A percentile compares a stretch with the other conserved stretches of the same genome.
Evolutionary conservation across 35 echinoderm and acorn worm species (phyloP).

Genomic region (Diadema setosum): DNA sequence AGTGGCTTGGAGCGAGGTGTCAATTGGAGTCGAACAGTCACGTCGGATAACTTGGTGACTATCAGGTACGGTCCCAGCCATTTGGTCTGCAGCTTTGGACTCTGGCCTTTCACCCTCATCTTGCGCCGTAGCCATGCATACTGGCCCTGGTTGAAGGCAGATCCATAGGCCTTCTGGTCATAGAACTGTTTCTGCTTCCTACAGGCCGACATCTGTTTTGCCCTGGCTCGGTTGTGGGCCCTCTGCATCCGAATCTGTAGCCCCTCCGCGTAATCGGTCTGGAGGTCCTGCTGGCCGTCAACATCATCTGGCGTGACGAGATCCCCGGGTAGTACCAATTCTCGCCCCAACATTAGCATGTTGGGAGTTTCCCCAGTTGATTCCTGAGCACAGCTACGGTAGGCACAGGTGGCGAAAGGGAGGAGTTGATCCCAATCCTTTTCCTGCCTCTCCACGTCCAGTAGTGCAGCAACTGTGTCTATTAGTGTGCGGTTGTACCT

Average conservation of each 20-base stretch:
- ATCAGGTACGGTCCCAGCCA: conserved; percentile 60
- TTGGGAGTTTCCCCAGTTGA: conserved; percentile 54
- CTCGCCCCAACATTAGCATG: conserved; percentile 61
- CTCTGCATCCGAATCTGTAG: not conserved
- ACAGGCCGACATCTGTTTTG: not conserved
- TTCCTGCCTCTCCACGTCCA: conserved; percentile 12
- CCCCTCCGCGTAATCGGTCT: not conserved
- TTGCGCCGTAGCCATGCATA: conserved; percentile 32
- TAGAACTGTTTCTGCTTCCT: not conserved
- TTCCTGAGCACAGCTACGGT: conserved; percentile 26
- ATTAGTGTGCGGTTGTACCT: conserved; percentile 54
- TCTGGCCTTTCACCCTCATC: conserved; percentile 12
- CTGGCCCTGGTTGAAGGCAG: not conserved
- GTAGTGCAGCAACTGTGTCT: not conserved
- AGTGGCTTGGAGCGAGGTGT: not conserved
- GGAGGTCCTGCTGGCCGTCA: not conserved
- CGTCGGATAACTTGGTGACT: conserved; percentile 22
- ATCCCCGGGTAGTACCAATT: conserved; percentile 19
- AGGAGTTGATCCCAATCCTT: conserved; percentile 63
- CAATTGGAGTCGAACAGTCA: conserved; percentile 16
- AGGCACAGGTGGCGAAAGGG: conserved; percentile 32
- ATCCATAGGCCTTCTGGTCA: not conserved
- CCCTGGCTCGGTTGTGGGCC: not conserved
- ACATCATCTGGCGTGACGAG: not conserved
- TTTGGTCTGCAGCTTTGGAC: conserved; percentile 44